These are phyloP conservation scores for Turritopsis rubra DNA, from an alignment of 30 jellyfish, hydroid and myxozoan genomes.

Conservation along the genomic window DNA sequence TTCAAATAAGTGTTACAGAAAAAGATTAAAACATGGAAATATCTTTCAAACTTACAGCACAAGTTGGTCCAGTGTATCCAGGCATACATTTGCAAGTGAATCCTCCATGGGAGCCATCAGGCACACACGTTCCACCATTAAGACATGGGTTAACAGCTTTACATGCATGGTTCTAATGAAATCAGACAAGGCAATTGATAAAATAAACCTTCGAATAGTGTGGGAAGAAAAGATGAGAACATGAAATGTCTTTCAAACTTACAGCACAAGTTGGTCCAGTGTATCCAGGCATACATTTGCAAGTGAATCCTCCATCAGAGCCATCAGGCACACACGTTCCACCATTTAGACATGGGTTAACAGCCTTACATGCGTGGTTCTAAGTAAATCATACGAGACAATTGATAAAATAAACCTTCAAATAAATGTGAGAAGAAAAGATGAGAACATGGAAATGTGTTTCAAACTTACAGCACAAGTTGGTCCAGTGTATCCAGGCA, in stretches of 20 bases:
- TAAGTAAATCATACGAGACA: background rate
- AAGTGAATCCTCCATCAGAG: background rate
- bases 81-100: slow-evolving; percentile 59
- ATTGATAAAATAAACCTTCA: background rate
- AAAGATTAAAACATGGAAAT: background rate
- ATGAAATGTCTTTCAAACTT: background rate
- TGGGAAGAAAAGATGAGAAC: too few relatives aligned
- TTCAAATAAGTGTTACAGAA: background rate
- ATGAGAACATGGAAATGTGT: too few relatives aligned
- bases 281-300: background rate
- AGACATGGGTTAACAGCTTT: slow-evolving; percentile 64
- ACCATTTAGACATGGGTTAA: background rate
- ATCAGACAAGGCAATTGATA: background rate
- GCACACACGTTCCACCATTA: slow-evolving; percentile 52
- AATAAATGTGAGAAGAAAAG: background rate
- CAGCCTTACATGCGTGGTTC: background rate
- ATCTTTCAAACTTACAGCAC: slow-evolving; percentile 2
- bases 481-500: slow-evolving; percentile 60
- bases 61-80: slow-evolving; percentile 54
- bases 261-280: background rate
- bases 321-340: background rate
- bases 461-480: background rate
- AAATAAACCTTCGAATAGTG: too few relatives aligned
- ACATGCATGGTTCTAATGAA: slow-evolving; percentile 5
- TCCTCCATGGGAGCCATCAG: slow-evolving; percentile 54